These are phyloP conservation scores for Catostylus mosaicus DNA, from an alignment of 30 jellyfish, hydroid and myxozoan genomes.

Conservation along the genomic window DNA sequence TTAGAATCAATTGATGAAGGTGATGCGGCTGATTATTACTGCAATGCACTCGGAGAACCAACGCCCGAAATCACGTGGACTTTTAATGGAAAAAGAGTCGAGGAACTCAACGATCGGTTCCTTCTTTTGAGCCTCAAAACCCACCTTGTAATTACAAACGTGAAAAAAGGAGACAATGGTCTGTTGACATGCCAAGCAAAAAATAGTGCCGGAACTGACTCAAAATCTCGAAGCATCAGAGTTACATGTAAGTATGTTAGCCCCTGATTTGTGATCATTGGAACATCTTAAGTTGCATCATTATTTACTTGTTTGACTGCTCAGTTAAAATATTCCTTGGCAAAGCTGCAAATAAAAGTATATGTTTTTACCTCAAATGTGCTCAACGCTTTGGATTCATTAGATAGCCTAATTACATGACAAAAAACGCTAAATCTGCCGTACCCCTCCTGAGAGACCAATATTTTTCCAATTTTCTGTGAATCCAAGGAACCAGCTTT, in stretches of 20 bases:
- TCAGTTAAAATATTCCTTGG: too few relatives aligned
- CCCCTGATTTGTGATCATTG: too few relatives aligned
- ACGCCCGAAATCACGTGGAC: conserved; percentile 68
- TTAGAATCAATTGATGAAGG: conserved; percentile 66
- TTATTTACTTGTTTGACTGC: too few relatives aligned
- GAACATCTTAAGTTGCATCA: too few relatives aligned
- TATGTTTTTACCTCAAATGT: too few relatives aligned
- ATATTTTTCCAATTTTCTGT: too few relatives aligned
- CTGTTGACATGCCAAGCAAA: conserved; percentile 35
- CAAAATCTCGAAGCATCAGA: conserved; percentile 16
- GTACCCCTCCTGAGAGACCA: too few relatives aligned
- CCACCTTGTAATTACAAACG: conserved; percentile 60
- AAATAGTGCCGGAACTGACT: conserved; percentile 54
- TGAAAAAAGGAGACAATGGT: conserved; percentile 45
- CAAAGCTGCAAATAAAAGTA: too few relatives aligned
- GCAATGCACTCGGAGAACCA: conserved; percentile 67
- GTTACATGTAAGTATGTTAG: conserved; percentile 46
- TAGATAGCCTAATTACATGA: too few relatives aligned
- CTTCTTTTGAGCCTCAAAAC: conserved; percentile 26
- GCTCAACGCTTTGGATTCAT: too few relatives aligned
- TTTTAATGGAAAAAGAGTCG: conserved; percentile 49
- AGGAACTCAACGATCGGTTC: conserved; percentile 26
- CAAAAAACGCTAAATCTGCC: too few relatives aligned
- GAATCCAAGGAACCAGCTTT: too few relatives aligned
- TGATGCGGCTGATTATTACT: conserved; percentile 52